These are phyloP conservation scores for Camponotus fellah DNA, from an alignment of 2,888 invertebrate genomes.

Conservation along the genomic window DNA sequence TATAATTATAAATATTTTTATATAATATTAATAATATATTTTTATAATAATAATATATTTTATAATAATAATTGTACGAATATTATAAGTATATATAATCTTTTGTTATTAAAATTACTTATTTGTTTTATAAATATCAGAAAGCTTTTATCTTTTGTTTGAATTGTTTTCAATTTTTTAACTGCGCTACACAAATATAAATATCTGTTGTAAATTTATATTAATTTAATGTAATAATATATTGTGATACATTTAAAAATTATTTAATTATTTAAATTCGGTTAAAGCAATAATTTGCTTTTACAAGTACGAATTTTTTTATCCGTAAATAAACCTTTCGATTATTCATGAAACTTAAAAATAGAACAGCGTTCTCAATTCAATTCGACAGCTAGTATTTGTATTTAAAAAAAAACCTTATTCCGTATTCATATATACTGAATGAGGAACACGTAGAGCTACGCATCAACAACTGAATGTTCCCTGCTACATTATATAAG, in stretches of 20 bases:
- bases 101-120: neutral
- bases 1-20: too few relatives aligned
- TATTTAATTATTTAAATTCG: neutral
- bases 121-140: neutral
- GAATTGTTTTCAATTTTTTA: neutral
- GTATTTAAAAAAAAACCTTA: neutral
- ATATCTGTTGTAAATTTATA: conserved; percentile 6
- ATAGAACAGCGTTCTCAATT: neutral
- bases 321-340: too few relatives aligned
- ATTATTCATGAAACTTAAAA: neutral
- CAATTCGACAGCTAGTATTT: neutral
- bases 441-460: conserved; percentile 19
- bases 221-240: neutral
- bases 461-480: conserved; percentile 35
- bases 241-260: neutral
- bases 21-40: neutral
- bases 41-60: neutral
- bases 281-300: neutral
- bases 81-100: neutral
- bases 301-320: neutral
- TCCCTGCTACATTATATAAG: conserved; percentile 5
- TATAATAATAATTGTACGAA: neutral
- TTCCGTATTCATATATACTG: conserved; percentile 8
- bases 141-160: neutral
- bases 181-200: neutral